Evolutionary conservation across 2,888 invertebrate species (phyloP).

Genomic region (Lordiphosa fenestrarum): DNA sequence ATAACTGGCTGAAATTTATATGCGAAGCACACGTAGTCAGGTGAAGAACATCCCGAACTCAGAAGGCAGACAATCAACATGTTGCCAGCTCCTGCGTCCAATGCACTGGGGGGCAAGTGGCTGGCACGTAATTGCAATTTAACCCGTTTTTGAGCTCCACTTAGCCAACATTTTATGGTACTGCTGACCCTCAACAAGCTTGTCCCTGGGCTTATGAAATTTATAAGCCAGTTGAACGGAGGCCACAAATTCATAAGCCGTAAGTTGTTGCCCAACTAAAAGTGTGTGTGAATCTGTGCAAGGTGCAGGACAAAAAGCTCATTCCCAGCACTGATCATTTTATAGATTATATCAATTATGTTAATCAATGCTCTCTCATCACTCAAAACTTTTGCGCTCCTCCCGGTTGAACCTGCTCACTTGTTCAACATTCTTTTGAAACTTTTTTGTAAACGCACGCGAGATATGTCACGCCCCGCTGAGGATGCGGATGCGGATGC

Average conservation of each 20-base stretch:
- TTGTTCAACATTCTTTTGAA: conserved; percentile 4
- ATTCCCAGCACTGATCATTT: too few species aligned
- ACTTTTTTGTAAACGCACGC: conserved; percentile 28
- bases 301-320: conserved; percentile 2
- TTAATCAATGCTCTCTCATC: not conserved
- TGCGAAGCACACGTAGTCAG: conserved; percentile 16
- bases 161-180: conserved; percentile 44
- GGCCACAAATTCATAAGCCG: conserved; percentile 39
- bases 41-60: conserved; percentile 4
- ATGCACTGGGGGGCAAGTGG: conserved; percentile 46
- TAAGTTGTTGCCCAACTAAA: conserved; percentile 6
- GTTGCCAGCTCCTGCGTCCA: conserved; percentile 37
- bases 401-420: not conserved
- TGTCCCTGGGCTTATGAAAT: conserved; percentile 13
- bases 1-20: conserved; percentile 34
- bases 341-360: too few species aligned
- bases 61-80: conserved; percentile 45
- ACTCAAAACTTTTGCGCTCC: conserved; percentile 3
- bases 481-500: conserved; percentile 24
- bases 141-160: conserved; percentile 41
- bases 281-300: conserved; percentile 11
- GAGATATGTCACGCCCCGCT: conserved; percentile 35
- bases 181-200: conserved; percentile 22
- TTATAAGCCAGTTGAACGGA: conserved; percentile 11
- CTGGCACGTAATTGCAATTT: conserved; percentile 61